A percentile compares a stretch with the other conserved stretches of the same genome.
phyloP scores from a whole-genome alignment of 2,888 invertebrate species.

The Diarsia brunnea region DNA sequence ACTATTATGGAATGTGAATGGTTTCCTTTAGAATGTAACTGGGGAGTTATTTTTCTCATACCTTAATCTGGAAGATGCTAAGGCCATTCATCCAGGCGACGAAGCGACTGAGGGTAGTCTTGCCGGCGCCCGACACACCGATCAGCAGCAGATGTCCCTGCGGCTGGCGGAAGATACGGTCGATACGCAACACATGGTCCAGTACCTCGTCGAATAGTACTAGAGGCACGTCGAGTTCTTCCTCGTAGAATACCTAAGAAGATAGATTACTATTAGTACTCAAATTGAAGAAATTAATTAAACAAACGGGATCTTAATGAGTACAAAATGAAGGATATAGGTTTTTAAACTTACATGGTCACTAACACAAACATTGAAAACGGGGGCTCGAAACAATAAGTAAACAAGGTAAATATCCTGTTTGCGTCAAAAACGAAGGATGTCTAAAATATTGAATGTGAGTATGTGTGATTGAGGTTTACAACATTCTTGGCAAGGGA shows the following conservation, averaged over 20 bases:
- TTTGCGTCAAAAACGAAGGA: no score
- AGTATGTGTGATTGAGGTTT: background rate
- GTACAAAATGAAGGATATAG: no score
- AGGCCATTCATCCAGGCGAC: constrained; percentile 99
- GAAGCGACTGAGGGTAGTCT: constrained; percentile 99
- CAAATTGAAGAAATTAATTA: no score
- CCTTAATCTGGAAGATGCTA: constrained; percentile 99
- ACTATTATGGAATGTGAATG: no score
- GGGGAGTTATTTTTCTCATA: constrained; percentile 70
- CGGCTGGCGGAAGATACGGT: constrained; percentile 99
- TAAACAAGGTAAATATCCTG: no score
- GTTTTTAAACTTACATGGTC: no score
- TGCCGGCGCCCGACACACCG: constrained; percentile 99
- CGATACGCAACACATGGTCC: constrained; percentile 99
- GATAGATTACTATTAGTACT: background rate
- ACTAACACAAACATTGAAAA: no score
- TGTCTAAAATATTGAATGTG: background rate
- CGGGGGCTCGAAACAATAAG: no score
- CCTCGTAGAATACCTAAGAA: constrained; percentile 97
- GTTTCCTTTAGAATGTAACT: no score
- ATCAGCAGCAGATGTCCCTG: constrained; percentile 99
- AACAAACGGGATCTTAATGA: no score
- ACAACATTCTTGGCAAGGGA: background rate
- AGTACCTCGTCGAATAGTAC: constrained; percentile 99
- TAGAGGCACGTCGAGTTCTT: constrained; percentile 99